Evolutionary conservation across 1,140 invertebrate genomes (phyloP), one percentile per base, ranked within the genome.

Genomic region (Lucilia sericata): DNA sequence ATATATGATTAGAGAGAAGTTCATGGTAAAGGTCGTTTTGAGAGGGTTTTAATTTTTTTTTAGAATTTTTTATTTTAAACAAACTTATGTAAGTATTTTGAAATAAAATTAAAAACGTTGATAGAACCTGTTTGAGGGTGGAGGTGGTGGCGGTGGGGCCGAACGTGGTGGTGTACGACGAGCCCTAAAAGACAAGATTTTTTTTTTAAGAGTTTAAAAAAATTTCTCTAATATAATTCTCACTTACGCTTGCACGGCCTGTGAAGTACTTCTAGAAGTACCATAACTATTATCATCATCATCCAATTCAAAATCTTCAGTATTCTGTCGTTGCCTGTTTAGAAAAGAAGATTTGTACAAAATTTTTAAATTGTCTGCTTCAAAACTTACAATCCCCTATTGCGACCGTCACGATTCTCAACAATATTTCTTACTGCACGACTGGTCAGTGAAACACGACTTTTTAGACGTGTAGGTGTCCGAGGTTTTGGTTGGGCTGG

Each of bases 81-180:
- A 55, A 84, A 86, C 86, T 85, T 86, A 82, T 84, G 55, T 86
- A 86, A 85, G 42, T 42, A 42, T 83, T 76, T 84, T 30, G 25
- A 85, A 55, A 85, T 70, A 84, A 65, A 80, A 78, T 78, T 86
- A 89, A 88, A 89, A 90, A 88, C 89, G 89, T 90, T 89, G 86
- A 85, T 88, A 88, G 86, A 90, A 90, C 89, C 89, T 91, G 89
- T 88, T 91, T 85, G 84, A 80, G 80, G 88, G 85, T 84, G 88
- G 87, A 84, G 89, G 89, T 9, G 88, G 88, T 5, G 89, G 88
- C 82, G 89, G 89, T 60, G 89, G 89, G 5, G 89, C 88, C 14
- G 87, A 80, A 75, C 89, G 87, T 81, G 89, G 89, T 85, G 89
- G 89, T 83, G 89, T 89, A 70, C 88, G 88, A 85, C 88, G 87